phyloP scores from a whole-genome alignment of 2,113 vertebrate genomes.

The Balaeniceps rex region DNA sequence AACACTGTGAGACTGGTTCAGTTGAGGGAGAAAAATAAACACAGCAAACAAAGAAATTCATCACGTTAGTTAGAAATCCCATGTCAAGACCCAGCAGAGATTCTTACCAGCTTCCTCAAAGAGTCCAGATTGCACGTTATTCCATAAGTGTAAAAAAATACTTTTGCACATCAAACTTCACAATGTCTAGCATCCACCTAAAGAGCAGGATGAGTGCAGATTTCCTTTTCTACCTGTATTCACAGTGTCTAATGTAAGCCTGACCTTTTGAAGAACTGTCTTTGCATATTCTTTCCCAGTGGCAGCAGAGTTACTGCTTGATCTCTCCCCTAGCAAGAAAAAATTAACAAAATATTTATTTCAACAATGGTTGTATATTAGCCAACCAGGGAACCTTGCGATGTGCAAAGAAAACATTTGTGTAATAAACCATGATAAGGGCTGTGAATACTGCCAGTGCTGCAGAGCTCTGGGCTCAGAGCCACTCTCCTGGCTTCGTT shows the following conservation, averaged over 20 bases:
- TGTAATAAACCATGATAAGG: background rate
- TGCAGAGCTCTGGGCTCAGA: conserved; percentile 35
- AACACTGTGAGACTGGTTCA: background rate
- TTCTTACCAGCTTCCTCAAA: background rate
- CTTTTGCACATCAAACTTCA: background rate
- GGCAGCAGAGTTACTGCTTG: background rate
- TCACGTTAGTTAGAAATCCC: background rate
- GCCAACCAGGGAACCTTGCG: background rate
- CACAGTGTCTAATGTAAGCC: background rate
- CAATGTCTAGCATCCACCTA: background rate
- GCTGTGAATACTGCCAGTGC: background rate
- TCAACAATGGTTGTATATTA: background rate
- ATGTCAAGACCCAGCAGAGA: background rate
- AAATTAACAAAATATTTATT: conserved; percentile 7
- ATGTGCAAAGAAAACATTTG: background rate
- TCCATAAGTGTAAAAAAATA: background rate
- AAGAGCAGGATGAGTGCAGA: background rate
- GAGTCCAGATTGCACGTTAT: background rate
- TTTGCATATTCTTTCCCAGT: conserved; percentile 8
- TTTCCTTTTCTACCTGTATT: background rate
- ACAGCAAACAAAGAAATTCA: background rate
- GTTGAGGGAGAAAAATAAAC: conserved; percentile 15
- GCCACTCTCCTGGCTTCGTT: conserved; percentile 2
- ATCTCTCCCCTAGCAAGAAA: background rate
- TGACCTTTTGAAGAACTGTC: background rate